Evolutionary conservation across 2,113 vertebrate genomes (phyloP).

Genomic region (Pelobates fuscus): DNA sequence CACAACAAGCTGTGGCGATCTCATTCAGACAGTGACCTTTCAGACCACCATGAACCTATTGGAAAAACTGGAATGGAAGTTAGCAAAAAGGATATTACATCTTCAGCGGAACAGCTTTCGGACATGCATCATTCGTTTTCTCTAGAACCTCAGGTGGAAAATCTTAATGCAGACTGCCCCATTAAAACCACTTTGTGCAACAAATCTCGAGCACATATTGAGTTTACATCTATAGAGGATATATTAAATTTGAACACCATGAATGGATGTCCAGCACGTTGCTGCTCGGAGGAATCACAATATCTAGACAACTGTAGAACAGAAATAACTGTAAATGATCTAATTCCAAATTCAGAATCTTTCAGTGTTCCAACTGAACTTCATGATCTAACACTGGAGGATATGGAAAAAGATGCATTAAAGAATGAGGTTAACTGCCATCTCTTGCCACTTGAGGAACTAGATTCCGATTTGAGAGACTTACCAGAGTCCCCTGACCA

Average conservation of each 20-base stretch:
- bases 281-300: conserved; percentile 61
- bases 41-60: conserved; percentile 78
- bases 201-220: conserved; percentile 67
- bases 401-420: conserved; percentile 74
- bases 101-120: conserved; percentile 83
- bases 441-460: conserved; percentile 72
- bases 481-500: conserved; percentile 66
- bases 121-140: conserved; percentile 68
- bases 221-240: conserved; percentile 72
- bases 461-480: conserved; percentile 67
- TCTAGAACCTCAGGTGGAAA: conserved; percentile 54
- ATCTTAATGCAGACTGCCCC: conserved; percentile 56
- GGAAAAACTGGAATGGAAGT: conserved; percentile 79
- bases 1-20: conserved; percentile 98
- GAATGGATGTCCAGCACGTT: conserved; percentile 68
- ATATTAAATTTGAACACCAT: conserved; percentile 76
- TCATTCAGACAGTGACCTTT: conserved; percentile 91
- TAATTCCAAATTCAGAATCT: conserved; percentile 64
- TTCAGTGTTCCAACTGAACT: conserved; percentile 59
- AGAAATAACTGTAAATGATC: conserved; percentile 60
- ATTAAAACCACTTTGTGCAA: conserved; percentile 52
- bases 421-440: conserved; percentile 70
- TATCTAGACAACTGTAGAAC: conserved; percentile 69
- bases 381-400: conserved; percentile 69
- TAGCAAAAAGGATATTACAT: conserved; percentile 77